These are phyloP conservation scores for Saccostrea echinata DNA, from an alignment of 1,140 invertebrate genomes.

Conservation along the genomic window DNA sequence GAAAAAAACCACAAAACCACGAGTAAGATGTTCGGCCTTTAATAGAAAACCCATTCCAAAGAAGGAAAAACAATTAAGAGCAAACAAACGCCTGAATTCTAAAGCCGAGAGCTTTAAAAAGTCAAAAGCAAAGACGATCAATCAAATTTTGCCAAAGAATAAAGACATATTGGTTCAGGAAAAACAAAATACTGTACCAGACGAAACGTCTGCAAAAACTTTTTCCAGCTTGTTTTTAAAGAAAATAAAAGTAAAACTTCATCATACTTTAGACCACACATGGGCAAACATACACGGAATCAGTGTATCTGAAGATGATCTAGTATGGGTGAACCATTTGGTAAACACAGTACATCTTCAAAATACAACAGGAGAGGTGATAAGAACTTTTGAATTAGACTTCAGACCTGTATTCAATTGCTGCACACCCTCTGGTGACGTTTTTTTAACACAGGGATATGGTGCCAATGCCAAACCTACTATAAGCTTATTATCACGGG, in stretches of 20 bases:
- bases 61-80: background rate
- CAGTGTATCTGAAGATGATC: background rate
- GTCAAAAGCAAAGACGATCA: background rate
- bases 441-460: background rate
- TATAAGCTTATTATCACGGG: background rate
- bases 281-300: background rate
- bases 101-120: background rate
- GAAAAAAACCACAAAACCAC: too few relatives aligned
- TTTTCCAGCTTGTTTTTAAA: background rate
- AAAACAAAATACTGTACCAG: background rate
- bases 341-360: background rate
- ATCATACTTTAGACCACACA: background rate
- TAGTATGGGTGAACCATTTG: constrained; percentile 6
- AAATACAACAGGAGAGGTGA: background rate
- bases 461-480: background rate
- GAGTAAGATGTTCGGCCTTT: background rate
- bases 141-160: background rate
- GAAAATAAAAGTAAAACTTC: background rate
- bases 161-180: background rate
- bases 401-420: background rate
- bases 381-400: background rate
- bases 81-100: background rate
- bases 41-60: background rate
- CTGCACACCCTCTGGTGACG: background rate
- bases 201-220: background rate